Conservation (phyloP, 1,140 invertebrate genomes). For the Spodoptera litura region DNA sequence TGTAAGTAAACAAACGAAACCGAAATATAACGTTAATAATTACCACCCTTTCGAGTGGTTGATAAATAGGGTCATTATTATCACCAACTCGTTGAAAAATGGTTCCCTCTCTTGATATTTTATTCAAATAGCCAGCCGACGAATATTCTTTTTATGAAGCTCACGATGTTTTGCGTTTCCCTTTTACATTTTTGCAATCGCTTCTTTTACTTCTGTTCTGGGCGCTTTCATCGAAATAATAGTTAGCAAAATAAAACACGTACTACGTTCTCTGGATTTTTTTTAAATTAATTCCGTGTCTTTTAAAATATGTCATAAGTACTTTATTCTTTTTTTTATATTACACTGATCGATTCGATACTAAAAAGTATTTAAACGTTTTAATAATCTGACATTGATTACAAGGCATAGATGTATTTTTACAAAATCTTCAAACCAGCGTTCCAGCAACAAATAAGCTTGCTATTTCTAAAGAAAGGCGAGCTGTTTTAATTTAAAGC, state of each 20-base stretch:
- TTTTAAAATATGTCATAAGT: not conserved
- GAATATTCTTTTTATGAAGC: constrained; percentile 69
- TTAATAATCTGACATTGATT: too few species aligned
- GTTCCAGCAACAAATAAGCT: too few species aligned
- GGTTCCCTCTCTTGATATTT: constrained; percentile 73
- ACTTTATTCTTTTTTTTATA: too few species aligned
- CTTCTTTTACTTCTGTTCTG: constrained; percentile 48
- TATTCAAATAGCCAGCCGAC: constrained; percentile 76
- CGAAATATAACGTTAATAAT: constrained; percentile 83
- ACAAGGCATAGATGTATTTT: too few species aligned
- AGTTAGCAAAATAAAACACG: constrained; percentile 31
- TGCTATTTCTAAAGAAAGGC: too few species aligned
- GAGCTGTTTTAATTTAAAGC: too few species aligned
- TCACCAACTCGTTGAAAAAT: constrained; percentile 80
- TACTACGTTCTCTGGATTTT: not conserved
- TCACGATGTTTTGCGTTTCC: constrained; percentile 59
- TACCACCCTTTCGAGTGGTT: constrained; percentile 80
- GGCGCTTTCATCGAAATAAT: constrained; percentile 50
- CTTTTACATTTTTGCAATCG: constrained; percentile 56
- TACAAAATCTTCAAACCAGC: too few species aligned
- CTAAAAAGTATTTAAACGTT: too few species aligned
- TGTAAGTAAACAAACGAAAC: constrained; percentile 79
- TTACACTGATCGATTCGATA: too few species aligned
- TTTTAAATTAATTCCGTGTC: constrained; percentile 11
- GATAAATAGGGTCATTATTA: constrained; percentile 85